Conservation (phyloP, 2,797 vertebrate genomes). For the Rhynchonycteris naso region DNA sequence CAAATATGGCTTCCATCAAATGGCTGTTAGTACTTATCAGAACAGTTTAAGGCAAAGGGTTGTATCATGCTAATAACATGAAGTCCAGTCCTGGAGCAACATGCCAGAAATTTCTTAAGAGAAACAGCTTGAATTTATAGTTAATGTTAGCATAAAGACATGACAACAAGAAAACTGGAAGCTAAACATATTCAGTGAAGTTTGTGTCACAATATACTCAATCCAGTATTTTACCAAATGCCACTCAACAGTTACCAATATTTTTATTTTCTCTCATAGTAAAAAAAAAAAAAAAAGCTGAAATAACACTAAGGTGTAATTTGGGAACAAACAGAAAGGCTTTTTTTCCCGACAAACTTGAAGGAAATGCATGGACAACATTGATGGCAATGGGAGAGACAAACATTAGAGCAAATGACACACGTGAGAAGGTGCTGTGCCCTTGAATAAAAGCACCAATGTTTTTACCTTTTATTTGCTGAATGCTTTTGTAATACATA, state of each 20-base stretch:
- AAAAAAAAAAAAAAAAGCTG: slow-evolving; percentile 9
- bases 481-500: neutral
- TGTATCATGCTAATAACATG: neutral
- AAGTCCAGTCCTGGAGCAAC: neutral
- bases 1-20: neutral
- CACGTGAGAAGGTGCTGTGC: neutral
- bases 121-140: neutral
- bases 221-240: neutral
- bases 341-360: neutral
- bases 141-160: neutral
- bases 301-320: neutral
- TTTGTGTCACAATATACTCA: neutral
- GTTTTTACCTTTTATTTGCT: neutral
- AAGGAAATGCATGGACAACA: neutral
- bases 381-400: neutral
- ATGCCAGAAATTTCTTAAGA: neutral
- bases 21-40: neutral
- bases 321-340: neutral
- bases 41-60: neutral
- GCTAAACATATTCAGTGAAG: neutral
- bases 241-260: neutral
- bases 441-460: neutral
- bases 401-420: neutral
- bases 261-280: neutral
- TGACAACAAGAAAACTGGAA: neutral